These are phyloP conservation scores for Tympanoctomys barrerae DNA, from an alignment of 2,797 vertebrate species.

Conservation along the genomic window DNA sequence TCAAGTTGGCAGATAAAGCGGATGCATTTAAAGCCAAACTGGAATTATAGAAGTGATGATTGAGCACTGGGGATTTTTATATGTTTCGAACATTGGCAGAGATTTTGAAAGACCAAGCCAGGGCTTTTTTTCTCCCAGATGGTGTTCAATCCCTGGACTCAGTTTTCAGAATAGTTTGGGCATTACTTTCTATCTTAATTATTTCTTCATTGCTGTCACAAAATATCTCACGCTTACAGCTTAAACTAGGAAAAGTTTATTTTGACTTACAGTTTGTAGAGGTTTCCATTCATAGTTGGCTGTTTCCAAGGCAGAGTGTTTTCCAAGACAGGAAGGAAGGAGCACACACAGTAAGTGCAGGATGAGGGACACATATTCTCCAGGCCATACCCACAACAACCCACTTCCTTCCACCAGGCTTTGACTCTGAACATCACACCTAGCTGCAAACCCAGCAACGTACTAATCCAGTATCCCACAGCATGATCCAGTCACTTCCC, in stretches of 20 bases:
- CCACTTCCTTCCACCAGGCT: neutral
- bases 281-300: neutral
- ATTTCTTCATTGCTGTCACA: neutral
- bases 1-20: neutral
- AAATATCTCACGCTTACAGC: neutral
- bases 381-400: neutral
- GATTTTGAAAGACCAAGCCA: neutral
- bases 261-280: neutral
- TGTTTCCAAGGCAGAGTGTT: neutral
- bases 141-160: neutral
- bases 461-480: neutral
- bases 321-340: neutral
- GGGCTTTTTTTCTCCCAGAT: neutral
- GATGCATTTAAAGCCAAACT: neutral
- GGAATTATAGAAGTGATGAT: neutral
- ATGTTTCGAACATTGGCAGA: neutral
- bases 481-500: neutral
- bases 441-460: neutral
- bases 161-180: neutral
- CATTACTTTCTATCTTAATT: neutral
- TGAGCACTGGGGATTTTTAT: neutral
- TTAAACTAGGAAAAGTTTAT: neutral
- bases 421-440: neutral
- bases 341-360: too few relatives aligned
- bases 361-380: neutral